Evolutionary conservation across 2,797 vertebrate species (phyloP).

Genomic region (Lycodopsis pacificus): DNA sequence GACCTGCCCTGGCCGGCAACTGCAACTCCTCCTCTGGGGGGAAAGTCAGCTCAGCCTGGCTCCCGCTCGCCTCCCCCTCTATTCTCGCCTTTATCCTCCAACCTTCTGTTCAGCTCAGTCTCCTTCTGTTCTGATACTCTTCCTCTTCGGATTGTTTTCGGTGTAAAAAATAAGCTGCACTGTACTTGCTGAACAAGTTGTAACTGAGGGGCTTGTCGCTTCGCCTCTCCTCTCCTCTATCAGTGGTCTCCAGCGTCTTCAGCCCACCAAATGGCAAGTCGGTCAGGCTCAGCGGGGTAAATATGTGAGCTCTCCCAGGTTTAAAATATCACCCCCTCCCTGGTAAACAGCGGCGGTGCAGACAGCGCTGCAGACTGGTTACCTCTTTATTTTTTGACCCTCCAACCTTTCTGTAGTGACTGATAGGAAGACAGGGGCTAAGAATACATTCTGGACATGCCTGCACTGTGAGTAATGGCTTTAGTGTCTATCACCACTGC

Average conservation of each 20-base stretch:
- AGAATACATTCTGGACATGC: slow-evolving; percentile 91
- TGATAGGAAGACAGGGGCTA: slow-evolving; percentile 87
- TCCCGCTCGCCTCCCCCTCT: slow-evolving; percentile 52
- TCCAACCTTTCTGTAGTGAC: slow-evolving; percentile 89
- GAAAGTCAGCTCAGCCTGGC: slow-evolving; percentile 81
- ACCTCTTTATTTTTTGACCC: slow-evolving; percentile 95
- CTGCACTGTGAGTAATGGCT: slow-evolving; percentile 88
- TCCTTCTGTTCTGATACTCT: slow-evolving; percentile 26
- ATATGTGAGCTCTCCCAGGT: slow-evolving; percentile 83
- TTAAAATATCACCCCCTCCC: slow-evolving; percentile 82
- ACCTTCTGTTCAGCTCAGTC: slow-evolving; percentile 25
- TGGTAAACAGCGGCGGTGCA: slow-evolving; percentile 83
- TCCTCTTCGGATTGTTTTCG: slow-evolving; percentile 36
- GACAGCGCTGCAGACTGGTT: slow-evolving; percentile 86
- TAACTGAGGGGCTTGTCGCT: slow-evolving; percentile 39
- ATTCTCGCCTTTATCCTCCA: slow-evolving; percentile 36
- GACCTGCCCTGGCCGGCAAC: slow-evolving; percentile 83
- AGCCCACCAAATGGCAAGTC: slow-evolving; percentile 82
- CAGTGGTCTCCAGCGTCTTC: slow-evolving; percentile 72
- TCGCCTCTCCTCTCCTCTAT: slow-evolving; percentile 49
- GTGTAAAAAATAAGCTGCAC: slow-evolving; percentile 34
- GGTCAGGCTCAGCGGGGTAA: slow-evolving; percentile 81
- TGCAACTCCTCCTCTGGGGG: slow-evolving; percentile 82
- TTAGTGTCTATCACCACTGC: slow-evolving; percentile 78
- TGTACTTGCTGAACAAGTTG: slow-evolving; percentile 29